These are phyloP conservation scores for Petaurus breviceps DNA, from an alignment of 2,113 vertebrate species.

Conservation along the genomic window DNA sequence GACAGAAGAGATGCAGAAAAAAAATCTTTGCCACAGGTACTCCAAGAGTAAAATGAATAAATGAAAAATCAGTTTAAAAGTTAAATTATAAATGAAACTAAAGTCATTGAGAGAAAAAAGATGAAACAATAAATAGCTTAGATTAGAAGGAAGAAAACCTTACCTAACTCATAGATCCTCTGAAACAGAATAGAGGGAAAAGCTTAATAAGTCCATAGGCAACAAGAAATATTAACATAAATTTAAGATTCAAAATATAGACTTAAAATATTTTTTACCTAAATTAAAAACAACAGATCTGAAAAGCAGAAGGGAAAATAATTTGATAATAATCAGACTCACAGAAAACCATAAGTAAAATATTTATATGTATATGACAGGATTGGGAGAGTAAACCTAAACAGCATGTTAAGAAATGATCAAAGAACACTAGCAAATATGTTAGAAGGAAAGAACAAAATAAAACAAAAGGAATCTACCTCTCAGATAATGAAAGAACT, in stretches of 20 bases:
- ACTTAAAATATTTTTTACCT: too few relatives aligned
- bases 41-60: not conserved
- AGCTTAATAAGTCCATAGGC: too few relatives aligned
- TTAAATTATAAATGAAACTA: not conserved
- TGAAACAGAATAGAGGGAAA: too few relatives aligned
- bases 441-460: not conserved
- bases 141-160: not conserved
- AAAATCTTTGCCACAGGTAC: not conserved
- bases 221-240: too few relatives aligned
- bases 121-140: not conserved
- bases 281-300: too few relatives aligned
- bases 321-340: not conserved
- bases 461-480: not conserved
- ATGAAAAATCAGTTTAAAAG: not conserved
- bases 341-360: not conserved
- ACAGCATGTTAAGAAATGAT: not conserved
- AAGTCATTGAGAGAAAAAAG: not conserved
- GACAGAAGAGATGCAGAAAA: not conserved
- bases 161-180: too few relatives aligned
- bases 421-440: not conserved
- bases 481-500: not conserved
- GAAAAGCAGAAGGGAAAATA: too few relatives aligned
- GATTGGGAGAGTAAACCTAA: not conserved
- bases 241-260: too few relatives aligned
- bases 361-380: not conserved